Conservation (phyloP, 2,797 vertebrate genomes). For the Sarcoramphus papa region DNA sequence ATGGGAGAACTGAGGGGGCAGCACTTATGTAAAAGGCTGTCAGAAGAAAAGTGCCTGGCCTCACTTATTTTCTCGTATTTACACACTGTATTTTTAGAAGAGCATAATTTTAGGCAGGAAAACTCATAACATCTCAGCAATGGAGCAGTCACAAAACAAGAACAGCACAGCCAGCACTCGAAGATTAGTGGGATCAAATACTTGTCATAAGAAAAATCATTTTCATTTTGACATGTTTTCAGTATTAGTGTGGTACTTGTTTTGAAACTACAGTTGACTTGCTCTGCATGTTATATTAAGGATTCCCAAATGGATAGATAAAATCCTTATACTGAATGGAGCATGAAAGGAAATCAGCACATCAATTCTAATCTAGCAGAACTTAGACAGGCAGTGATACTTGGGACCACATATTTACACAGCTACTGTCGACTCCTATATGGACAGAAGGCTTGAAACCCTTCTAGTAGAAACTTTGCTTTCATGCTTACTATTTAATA, state of each 20-base stretch:
- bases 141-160: slow-evolving; percentile 8
- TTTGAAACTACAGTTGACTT: slow-evolving; percentile 37
- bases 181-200: slow-evolving; percentile 44
- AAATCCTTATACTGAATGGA: background rate
- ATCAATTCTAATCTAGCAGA: background rate
- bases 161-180: background rate
- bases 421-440: background rate
- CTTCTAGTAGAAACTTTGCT: background rate
- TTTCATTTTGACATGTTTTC: slow-evolving; percentile 54
- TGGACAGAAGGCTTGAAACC: background rate
- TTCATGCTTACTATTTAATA: slow-evolving; percentile 4
- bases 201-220: slow-evolving; percentile 28
- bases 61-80: background rate
- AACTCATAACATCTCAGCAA: slow-evolving; percentile 24
- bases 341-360: slow-evolving; percentile 42
- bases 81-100: slow-evolving; percentile 26
- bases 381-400: background rate
- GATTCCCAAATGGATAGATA: slow-evolving; percentile 26
- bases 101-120: slow-evolving; percentile 1
- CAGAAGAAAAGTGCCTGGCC: background rate
- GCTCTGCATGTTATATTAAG: background rate
- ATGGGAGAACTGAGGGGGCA: background rate
- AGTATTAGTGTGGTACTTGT: background rate
- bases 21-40: background rate
- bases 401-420: slow-evolving; percentile 3